phyloP scores from a whole-genome alignment of 2,888 invertebrate species.

The Ferrisia virgata region DNA sequence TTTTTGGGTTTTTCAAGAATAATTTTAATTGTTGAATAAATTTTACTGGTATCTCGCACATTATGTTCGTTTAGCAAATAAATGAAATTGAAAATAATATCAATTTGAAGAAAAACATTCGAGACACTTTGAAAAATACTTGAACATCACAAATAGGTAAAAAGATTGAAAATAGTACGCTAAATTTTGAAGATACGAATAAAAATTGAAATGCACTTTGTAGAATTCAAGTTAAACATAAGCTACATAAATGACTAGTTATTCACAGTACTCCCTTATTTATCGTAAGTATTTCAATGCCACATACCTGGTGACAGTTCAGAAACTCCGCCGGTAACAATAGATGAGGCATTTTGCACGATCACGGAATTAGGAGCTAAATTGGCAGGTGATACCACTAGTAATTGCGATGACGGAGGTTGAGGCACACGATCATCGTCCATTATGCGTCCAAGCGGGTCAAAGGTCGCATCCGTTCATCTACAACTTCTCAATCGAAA shows the following conservation, averaged over 20 bases:
- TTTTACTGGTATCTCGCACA: no score
- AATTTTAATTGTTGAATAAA: no score
- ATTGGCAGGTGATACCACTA: not conserved
- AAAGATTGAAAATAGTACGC: no score
- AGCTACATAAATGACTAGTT: not conserved
- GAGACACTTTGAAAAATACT: no score
- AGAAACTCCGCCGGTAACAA: not conserved
- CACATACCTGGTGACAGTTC: not conserved
- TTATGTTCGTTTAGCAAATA: no score
- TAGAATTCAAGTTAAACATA: not conserved
- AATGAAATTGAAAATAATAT: no score
- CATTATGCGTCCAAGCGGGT: slow-evolving; percentile 24
- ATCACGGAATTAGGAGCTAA: slow-evolving; percentile 23
- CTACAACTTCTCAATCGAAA: slow-evolving; percentile 36
- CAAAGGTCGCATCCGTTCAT: slow-evolving; percentile 39
- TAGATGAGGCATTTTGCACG: slow-evolving; percentile 27
- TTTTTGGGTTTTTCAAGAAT: no score
- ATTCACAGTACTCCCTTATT: not conserved
- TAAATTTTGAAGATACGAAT: no score
- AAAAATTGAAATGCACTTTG: no score
- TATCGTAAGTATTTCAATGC: not conserved
- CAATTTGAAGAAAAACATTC: no score
- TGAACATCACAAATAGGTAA: no score
- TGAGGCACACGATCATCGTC: slow-evolving; percentile 33
- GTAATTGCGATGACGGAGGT: slow-evolving; percentile 19